These are phyloP conservation scores for Onychostoma macrolepis DNA, from an alignment of 2,113 vertebrate genomes.

Conservation along the genomic window DNA sequence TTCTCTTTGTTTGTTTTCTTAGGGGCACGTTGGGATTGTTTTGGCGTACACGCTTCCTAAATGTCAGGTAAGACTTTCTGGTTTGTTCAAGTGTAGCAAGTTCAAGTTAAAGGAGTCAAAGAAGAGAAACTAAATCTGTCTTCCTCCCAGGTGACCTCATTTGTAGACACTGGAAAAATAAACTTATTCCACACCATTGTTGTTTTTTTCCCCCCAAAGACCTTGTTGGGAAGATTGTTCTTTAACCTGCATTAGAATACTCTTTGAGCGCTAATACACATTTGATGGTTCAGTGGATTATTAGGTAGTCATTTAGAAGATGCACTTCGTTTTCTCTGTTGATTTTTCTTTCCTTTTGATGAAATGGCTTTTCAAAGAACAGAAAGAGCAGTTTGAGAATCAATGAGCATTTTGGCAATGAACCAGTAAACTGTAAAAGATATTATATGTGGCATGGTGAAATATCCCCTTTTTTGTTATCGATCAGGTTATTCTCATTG, in stretches of 20 bases:
- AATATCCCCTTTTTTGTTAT: not conserved
- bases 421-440: not conserved
- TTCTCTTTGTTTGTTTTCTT: conserved; percentile 47
- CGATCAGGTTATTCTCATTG: conserved; percentile 88
- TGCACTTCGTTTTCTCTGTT: not conserved
- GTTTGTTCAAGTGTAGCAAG: not conserved
- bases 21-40: conserved; percentile 96
- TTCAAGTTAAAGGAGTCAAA: not conserved
- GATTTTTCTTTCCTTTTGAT: not conserved
- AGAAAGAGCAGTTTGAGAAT: not conserved
- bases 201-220: not conserved
- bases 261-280: not conserved
- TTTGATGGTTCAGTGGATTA: conserved; percentile 22
- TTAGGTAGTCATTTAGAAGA: not conserved
- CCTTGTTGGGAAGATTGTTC: not conserved
- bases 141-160: conserved; percentile 19
- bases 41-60: conserved; percentile 86
- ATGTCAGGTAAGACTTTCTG: conserved; percentile 83
- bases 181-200: not conserved
- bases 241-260: not conserved
- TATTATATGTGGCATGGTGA: not conserved
- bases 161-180: conserved; percentile 3
- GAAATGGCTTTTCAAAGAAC: not conserved
- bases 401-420: not conserved
- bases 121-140: conserved; percentile 27